Percentiles rank a stretch among this genome's conserved stretches.
Evolutionary conservation across 2,797 vertebrate species (phyloP).

Genomic region (Melanotaenia nigrans): DNA sequence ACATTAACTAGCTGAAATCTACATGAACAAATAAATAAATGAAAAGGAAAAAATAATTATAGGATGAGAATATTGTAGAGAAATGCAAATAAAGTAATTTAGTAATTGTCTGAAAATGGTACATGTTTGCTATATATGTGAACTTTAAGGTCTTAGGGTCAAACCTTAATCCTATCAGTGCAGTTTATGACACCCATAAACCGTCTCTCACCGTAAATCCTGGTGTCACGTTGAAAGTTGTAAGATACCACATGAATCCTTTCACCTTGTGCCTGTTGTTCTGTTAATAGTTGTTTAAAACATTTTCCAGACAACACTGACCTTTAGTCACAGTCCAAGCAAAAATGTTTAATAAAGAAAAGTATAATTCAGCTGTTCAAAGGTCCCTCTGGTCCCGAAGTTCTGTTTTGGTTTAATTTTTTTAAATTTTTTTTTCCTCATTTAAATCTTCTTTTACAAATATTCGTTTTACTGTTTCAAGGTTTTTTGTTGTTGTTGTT

Average conservation of each 20-base stretch:
- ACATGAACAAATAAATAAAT: too few relatives aligned
- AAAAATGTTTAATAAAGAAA: not conserved
- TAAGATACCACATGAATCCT: slow-evolving; percentile 15
- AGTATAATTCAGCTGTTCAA: not conserved
- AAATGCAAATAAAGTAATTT: too few relatives aligned
- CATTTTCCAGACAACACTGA: slow-evolving; percentile 13
- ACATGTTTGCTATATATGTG: not conserved
- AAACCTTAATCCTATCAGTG: not conserved
- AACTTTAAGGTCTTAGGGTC: slow-evolving; percentile 27
- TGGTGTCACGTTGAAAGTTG: not conserved
- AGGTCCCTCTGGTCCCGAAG: too few relatives aligned
- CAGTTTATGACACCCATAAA: slow-evolving; percentile 34
- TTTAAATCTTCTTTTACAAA: too few relatives aligned
- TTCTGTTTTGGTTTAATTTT: too few relatives aligned
- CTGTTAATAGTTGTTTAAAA: slow-evolving; percentile 50
- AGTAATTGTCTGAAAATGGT: not conserved
- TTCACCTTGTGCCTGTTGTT: not conserved
- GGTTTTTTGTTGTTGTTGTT: not conserved
- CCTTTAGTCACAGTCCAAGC: slow-evolving; percentile 5
- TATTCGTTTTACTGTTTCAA: too few relatives aligned
- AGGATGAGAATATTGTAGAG: too few relatives aligned
- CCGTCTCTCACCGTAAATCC: not conserved
- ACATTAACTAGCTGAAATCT: not conserved
- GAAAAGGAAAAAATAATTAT: too few relatives aligned
- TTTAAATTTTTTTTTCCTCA: too few relatives aligned